These are phyloP conservation scores for Villa cingulata DNA, from an alignment of 2,888 invertebrate species.

Conservation along the genomic window DNA sequence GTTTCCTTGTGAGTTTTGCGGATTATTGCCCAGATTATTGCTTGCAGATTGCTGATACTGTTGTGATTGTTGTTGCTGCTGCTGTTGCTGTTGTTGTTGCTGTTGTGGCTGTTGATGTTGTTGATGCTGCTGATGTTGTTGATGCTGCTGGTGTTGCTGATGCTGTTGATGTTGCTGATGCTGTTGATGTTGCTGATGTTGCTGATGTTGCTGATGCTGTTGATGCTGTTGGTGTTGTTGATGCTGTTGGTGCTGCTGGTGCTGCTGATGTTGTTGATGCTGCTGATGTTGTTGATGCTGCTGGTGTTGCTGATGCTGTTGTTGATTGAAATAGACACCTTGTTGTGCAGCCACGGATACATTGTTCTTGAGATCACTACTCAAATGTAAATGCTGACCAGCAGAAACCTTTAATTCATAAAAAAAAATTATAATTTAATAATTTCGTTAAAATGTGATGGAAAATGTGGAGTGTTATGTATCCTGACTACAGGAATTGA, in stretches of 20 bases:
- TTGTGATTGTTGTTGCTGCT: slow-evolving; percentile 29
- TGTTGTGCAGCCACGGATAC: slow-evolving; percentile 76
- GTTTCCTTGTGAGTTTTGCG: slow-evolving; percentile 24
- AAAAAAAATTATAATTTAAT: no score
- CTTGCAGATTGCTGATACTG: slow-evolving; percentile 18
- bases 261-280: slow-evolving; percentile 36
- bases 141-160: slow-evolving; percentile 35
- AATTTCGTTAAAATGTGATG: no score
- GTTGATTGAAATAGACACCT: slow-evolving; percentile 58
- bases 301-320: slow-evolving; percentile 28
- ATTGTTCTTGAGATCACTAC: slow-evolving; percentile 55
- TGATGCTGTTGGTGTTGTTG: slow-evolving; percentile 32
- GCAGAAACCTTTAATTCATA: slow-evolving; percentile 72
- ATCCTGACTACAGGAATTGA: no score
- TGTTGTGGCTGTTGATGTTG: slow-evolving; percentile 22
- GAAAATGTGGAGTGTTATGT: no score
- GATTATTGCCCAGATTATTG: slow-evolving; percentile 9
- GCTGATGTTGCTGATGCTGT: slow-evolving; percentile 27
- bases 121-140: slow-evolving; percentile 15
- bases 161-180: slow-evolving; percentile 22
- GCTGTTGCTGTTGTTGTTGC: slow-evolving; percentile 10
- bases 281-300: slow-evolving; percentile 22
- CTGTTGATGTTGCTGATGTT: slow-evolving; percentile 28
- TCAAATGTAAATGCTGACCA: slow-evolving; percentile 72
- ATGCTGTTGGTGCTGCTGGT: slow-evolving; percentile 18